phyloP scores from a whole-genome alignment of 2,113 vertebrate species.

The Malurus cyaneus region DNA sequence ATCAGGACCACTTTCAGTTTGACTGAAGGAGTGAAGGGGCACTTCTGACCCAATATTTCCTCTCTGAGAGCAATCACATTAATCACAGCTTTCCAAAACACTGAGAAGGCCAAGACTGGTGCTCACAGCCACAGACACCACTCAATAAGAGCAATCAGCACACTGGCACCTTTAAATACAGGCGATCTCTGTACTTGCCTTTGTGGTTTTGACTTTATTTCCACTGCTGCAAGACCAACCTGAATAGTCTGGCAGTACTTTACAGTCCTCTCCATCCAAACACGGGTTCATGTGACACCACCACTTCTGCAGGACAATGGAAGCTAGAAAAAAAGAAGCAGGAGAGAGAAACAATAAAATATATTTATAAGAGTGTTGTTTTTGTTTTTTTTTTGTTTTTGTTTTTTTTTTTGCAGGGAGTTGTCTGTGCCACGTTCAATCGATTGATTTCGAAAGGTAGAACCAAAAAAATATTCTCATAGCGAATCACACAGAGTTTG shows the following conservation, averaged over 20 bases:
- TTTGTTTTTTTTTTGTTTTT: not conserved
- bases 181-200: conserved; percentile 78
- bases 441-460: not conserved
- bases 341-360: not conserved
- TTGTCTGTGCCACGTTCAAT: not conserved
- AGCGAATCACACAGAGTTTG: not conserved
- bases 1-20: not conserved
- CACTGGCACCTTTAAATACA: not conserved
- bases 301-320: conserved; percentile 95
- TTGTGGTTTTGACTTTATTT: conserved; percentile 99
- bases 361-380: not conserved
- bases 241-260: conserved; percentile 93
- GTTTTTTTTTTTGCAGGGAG: not conserved
- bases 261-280: conserved; percentile 95
- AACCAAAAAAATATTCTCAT: not conserved
- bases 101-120: not conserved
- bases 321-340: conserved; percentile 75
- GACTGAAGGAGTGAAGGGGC: not conserved
- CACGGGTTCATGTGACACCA: conserved; percentile 98
- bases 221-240: conserved; percentile 99
- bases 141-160: not conserved
- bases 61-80: not conserved
- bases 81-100: not conserved
- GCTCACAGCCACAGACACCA: not conserved
- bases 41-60: not conserved